Evolutionary conservation across 2,797 vertebrate genomes (phyloP).

Genomic region (Oreochromis grahami): DNA sequence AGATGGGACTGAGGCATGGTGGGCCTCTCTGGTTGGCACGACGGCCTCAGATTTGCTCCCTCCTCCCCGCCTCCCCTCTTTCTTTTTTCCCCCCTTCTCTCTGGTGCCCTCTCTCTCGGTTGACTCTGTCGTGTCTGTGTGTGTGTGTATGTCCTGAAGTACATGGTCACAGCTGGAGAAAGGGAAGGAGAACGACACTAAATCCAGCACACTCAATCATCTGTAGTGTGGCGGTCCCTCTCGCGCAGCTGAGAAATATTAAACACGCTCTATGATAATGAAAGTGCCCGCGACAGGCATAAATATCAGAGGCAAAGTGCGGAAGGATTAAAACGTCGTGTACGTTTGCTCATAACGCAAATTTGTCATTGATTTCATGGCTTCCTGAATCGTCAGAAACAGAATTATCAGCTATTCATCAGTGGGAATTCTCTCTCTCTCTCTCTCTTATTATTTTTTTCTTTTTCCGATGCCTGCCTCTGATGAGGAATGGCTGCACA

Average conservation of each 20-base stretch:
- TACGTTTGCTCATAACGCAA: constrained; percentile 59
- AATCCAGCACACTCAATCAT: constrained; percentile 70
- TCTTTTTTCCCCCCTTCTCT: background rate
- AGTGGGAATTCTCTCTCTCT: background rate
- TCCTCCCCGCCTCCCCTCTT: background rate
- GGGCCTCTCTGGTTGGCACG: constrained; percentile 75
- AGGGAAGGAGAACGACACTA: constrained; percentile 45
- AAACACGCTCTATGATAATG: constrained; percentile 74
- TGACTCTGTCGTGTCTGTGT: constrained; percentile 25
- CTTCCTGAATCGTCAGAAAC: constrained; percentile 41
- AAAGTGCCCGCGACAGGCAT: constrained; percentile 57
- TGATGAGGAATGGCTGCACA: constrained; percentile 4
- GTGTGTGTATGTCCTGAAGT: constrained; percentile 56
- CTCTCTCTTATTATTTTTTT: background rate
- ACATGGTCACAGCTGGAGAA: constrained; percentile 63
- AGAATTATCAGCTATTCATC: constrained; percentile 60
- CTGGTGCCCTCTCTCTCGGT: constrained; percentile 11
- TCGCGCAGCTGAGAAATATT: constrained; percentile 71
- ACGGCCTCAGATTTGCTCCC: constrained; percentile 45
- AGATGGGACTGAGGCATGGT: constrained; percentile 69
- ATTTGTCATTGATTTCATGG: constrained; percentile 67
- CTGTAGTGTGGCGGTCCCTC: constrained; percentile 57
- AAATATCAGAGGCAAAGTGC: constrained; percentile 63
- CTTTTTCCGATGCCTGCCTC: background rate
- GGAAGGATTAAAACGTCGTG: constrained; percentile 67